Evolutionary conservation across 2,888 invertebrate genomes (phyloP).

Genomic region (Acronicta psi): DNA sequence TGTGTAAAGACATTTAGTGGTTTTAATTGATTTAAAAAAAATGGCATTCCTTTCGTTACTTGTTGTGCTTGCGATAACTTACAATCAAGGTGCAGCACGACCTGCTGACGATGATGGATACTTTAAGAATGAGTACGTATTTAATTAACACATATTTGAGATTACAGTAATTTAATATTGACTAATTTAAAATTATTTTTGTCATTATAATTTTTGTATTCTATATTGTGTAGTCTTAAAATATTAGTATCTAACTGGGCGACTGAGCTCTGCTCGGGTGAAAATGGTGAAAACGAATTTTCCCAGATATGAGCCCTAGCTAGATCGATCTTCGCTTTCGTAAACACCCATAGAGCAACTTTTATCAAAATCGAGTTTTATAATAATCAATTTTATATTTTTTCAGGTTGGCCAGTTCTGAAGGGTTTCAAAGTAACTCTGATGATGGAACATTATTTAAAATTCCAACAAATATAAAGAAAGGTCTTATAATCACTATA

Average conservation of each 20-base stretch:
- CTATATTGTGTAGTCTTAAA: too few relatives aligned
- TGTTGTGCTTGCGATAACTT: slow-evolving; percentile 58
- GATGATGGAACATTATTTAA: slow-evolving; percentile 13
- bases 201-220: too few relatives aligned
- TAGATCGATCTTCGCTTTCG: too few relatives aligned
- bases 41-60: slow-evolving; percentile 58
- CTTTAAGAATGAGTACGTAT: slow-evolving; percentile 44
- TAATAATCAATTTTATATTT: slow-evolving; percentile 1
- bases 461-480: slow-evolving; percentile 45
- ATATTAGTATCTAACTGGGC: too few relatives aligned
- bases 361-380: too few relatives aligned
- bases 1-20: slow-evolving; percentile 39
- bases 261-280: too few relatives aligned
- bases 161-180: background rate
- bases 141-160: slow-evolving; percentile 1
- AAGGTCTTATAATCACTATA: slow-evolving; percentile 36
- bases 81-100: slow-evolving; percentile 58
- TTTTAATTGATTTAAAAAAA: slow-evolving; percentile 36
- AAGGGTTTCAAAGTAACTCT: slow-evolving; percentile 4
- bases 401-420: slow-evolving; percentile 36
- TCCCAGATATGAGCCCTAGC: too few relatives aligned
- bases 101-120: slow-evolving; percentile 38
- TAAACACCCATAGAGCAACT: too few relatives aligned
- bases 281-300: too few relatives aligned
- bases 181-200: background rate